Percentiles rank a stretch among this genome's conserved stretches.
phyloP scores from a whole-genome alignment of 92 coral and sea anemone species.

The Plumapathes pennacea region DNA sequence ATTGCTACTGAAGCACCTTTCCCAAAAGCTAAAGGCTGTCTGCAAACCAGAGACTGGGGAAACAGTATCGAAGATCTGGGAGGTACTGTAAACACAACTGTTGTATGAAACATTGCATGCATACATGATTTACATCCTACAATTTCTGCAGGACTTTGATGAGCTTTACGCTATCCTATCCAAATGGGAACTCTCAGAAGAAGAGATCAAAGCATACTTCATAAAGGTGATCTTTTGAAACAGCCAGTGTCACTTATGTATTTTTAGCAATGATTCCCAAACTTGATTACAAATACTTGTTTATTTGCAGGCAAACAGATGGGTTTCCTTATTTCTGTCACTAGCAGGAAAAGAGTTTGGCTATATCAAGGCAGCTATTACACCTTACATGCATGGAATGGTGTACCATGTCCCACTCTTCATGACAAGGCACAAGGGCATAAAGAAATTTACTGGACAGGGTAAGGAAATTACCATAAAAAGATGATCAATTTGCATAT shows the following conservation, averaged over 20 bases:
- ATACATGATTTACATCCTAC: not conserved
- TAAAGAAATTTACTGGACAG: constrained; percentile 60
- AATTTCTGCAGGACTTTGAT: constrained; percentile 26
- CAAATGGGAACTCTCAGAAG: constrained; percentile 23
- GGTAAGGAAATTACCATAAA: constrained; percentile 40
- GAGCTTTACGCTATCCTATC: constrained; percentile 23
- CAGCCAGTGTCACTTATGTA: not conserved
- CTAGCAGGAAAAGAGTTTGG: constrained; percentile 14
- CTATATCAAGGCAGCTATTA: constrained; percentile 12
- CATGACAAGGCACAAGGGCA: constrained; percentile 37
- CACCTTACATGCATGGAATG: constrained; percentile 60
- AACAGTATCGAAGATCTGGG: constrained; percentile 12
- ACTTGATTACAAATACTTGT: too few species aligned
- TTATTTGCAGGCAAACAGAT: constrained; percentile 5
- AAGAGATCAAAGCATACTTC: constrained; percentile 23
- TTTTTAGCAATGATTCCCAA: too few species aligned
- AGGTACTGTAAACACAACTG: too few species aligned
- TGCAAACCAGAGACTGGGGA: constrained; percentile 12
- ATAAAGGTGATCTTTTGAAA: constrained; percentile 26
- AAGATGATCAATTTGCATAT: too few species aligned
- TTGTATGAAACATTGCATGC: too few species aligned
- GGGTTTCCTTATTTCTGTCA: constrained; percentile 20
- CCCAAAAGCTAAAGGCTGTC: constrained; percentile 13
- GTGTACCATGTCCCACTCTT: constrained; percentile 55
- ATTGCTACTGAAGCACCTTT: constrained; percentile 24